Conservation (phyloP, 2,113 vertebrate genomes). For the Hemicordylus capensis region DNA sequence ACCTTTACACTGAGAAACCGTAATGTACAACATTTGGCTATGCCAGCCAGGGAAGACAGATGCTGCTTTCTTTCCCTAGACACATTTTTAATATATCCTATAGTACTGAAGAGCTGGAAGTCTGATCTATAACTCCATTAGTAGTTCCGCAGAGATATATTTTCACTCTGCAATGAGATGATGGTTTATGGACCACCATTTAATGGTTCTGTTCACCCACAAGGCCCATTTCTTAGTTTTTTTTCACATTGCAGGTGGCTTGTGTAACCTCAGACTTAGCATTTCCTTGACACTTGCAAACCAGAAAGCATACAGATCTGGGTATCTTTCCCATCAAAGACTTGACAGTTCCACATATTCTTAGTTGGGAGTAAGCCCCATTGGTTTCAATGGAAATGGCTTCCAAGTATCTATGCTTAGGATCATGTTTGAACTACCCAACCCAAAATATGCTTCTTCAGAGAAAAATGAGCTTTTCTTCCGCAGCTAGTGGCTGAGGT, state of each 20-base stretch:
- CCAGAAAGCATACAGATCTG: rapidly evolving
- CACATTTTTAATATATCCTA: not conserved
- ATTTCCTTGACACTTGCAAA: not conserved
- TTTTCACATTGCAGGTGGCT: not conserved
- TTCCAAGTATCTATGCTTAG: not conserved
- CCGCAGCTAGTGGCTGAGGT: not conserved
- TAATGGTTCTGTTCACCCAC: conserved; percentile 2
- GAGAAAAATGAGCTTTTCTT: too few species aligned
- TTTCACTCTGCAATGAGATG: conserved; percentile 18
- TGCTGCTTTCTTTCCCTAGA: not conserved
- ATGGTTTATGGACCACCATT: not conserved
- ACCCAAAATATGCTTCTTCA: not conserved
- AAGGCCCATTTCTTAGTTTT: conserved; percentile 22
- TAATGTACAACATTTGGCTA: not conserved
- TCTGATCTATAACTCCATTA: conserved; percentile 33
- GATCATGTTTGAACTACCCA: not conserved
- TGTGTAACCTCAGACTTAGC: not conserved
- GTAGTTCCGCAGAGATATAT: not conserved
- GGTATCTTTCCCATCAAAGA: not conserved
- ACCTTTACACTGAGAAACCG: conserved; percentile 7
- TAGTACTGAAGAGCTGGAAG: conserved; percentile 12
- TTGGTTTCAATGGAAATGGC: not conserved
- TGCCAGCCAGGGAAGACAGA: not conserved
- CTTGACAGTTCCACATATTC: not conserved
- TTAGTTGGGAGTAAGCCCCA: not conserved